These are phyloP conservation scores for Chirona hameri DNA, from an alignment of 2,888 invertebrate species.

Conservation along the genomic window DNA sequence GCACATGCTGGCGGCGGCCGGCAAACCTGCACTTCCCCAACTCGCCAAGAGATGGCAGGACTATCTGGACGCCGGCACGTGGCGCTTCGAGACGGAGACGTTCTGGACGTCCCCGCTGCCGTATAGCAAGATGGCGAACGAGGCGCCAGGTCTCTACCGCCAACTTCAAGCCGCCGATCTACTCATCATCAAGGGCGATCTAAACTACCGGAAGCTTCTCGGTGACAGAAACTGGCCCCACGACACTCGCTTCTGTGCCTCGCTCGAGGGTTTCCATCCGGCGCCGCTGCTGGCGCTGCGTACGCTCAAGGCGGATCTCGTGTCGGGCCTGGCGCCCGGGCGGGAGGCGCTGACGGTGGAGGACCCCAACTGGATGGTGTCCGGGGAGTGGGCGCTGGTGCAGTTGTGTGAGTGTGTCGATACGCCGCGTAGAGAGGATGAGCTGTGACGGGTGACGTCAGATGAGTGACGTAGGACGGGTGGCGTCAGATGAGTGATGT, in stretches of 20 bases:
- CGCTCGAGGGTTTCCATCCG: conserved; percentile 70
- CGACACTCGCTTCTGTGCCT: conserved; percentile 60
- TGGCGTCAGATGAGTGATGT: too few relatives aligned
- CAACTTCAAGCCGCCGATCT: conserved; percentile 39
- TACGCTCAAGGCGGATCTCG: conserved; percentile 84
- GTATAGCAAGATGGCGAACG: background rate
- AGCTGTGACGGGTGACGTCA: background rate
- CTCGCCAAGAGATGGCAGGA: conserved; percentile 4
- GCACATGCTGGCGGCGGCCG: background rate
- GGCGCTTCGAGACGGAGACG: background rate
- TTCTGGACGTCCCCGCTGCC: conserved; percentile 1
- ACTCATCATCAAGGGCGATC: conserved; percentile 60
- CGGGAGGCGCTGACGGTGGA: conserved; percentile 11
- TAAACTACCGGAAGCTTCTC: conserved; percentile 91
- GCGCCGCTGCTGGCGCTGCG: conserved; percentile 75
- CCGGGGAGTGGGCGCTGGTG: conserved; percentile 78
- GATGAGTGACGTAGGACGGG: too few relatives aligned
- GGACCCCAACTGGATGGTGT: conserved; percentile 68
- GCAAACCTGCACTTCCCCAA: background rate
- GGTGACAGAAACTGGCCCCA: conserved; percentile 80
- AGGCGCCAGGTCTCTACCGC: background rate
- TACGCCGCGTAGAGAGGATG: background rate
- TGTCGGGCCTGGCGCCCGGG: conserved; percentile 66
- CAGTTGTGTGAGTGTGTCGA: conserved; percentile 50
- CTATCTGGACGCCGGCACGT: background rate